Conservation (phyloP, 2,888 invertebrate species). For the Aporophyla nigra region DNA sequence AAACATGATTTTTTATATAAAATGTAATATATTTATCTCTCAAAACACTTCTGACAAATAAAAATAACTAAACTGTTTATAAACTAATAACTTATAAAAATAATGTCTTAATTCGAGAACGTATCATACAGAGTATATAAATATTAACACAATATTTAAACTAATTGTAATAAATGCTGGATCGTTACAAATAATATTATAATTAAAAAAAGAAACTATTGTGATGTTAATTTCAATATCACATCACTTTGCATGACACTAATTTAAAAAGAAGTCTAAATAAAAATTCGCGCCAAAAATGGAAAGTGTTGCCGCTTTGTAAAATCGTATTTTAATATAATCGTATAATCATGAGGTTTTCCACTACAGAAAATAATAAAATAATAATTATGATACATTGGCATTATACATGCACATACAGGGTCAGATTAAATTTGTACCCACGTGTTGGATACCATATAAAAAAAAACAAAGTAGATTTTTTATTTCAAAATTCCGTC, state of each 20-base stretch:
- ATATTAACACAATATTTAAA: constrained; percentile 64
- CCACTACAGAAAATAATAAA: constrained; percentile 1
- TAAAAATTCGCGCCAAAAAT: neutral
- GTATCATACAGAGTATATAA: constrained; percentile 68
- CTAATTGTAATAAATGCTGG: constrained; percentile 70
- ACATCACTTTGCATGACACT: constrained; percentile 44
- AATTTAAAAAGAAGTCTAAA: constrained; percentile 5
- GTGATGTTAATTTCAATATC: constrained; percentile 35
- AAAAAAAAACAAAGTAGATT: too few species aligned
- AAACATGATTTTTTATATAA: constrained; percentile 24
- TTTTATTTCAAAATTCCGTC: too few species aligned
- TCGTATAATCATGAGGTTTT: neutral
- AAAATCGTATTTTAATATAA: neutral
- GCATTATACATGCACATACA: too few species aligned
- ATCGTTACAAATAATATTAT: constrained; percentile 48
- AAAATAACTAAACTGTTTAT: constrained; percentile 41
- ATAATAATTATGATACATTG: neutral
- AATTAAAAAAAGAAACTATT: constrained; percentile 36
- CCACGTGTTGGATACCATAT: too few species aligned
- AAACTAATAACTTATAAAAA: constrained; percentile 47
- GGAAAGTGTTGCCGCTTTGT: constrained; percentile 16
- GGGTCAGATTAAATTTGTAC: too few species aligned
- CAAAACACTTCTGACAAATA: constrained; percentile 40
- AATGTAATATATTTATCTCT: constrained; percentile 47
- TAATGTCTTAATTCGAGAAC: constrained; percentile 55